Percentiles rank a stretch among this genome's conserved stretches.
phyloP scores from a whole-genome alignment of 2,888 invertebrate genomes.

The Macrosoma leucophasiata region DNA sequence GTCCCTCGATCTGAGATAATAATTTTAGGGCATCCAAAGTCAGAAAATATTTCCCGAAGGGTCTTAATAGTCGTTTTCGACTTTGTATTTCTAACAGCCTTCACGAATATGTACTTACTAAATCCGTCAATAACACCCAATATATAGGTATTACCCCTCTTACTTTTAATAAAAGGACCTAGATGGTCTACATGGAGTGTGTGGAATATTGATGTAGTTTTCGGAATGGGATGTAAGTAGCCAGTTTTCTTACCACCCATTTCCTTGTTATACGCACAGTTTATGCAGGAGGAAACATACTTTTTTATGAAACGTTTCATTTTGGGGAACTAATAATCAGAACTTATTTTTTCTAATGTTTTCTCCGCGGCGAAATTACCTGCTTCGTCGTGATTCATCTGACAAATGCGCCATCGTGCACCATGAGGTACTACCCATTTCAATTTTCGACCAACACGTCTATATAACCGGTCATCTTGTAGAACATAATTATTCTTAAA shows the following conservation, averaged over 20 bases:
- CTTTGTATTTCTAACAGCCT: conserved; percentile 20
- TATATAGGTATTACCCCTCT: conserved; percentile 19
- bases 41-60: conserved; percentile 17
- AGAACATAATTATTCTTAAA: conserved; percentile 23
- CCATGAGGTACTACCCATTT: conserved; percentile 27
- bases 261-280: conserved; percentile 22
- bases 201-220: conserved; percentile 30
- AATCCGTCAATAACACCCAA: conserved; percentile 21
- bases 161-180: conserved; percentile 23
- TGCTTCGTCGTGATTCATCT: conserved; percentile 26
- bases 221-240: conserved; percentile 24
- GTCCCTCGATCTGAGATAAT: conserved; percentile 22
- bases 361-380: conserved; percentile 25
- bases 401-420: conserved; percentile 24
- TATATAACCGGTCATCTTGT: conserved; percentile 18
- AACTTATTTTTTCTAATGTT: conserved; percentile 19
- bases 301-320: conserved; percentile 24
- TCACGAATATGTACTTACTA: conserved; percentile 21
- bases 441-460: conserved; percentile 10
- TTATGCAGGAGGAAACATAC: conserved; percentile 21
- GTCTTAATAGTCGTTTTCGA: conserved; percentile 16
- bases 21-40: conserved; percentile 19
- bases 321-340: conserved; percentile 27
- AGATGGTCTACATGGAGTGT: conserved; percentile 28
- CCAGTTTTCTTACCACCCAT: conserved; percentile 20